These are phyloP conservation scores for Takifugu ocellatus DNA, from an alignment of 2,797 vertebrate genomes.

Conservation along the genomic window DNA sequence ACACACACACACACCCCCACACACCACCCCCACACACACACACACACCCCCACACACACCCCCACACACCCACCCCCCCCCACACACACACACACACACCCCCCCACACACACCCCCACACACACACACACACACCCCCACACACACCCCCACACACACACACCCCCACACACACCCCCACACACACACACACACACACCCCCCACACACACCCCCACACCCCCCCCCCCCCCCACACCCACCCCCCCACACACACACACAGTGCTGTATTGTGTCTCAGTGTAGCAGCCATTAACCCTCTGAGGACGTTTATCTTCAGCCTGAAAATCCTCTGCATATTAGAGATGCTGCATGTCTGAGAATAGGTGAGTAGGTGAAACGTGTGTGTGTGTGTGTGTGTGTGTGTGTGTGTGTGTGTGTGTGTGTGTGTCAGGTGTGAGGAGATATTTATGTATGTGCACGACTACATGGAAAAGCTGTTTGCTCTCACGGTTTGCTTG, in stretches of 20 bases:
- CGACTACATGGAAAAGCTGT: conserved; percentile 8
- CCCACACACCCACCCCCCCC: too few relatives aligned
- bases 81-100: too few relatives aligned
- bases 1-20: background rate
- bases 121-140: too few relatives aligned
- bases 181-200: background rate
- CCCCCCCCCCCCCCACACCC: too few relatives aligned
- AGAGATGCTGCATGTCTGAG: background rate
- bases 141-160: too few relatives aligned
- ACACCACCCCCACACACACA: too few relatives aligned
- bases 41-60: too few relatives aligned
- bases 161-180: too few relatives aligned
- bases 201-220: too few relatives aligned
- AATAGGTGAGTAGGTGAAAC: background rate
- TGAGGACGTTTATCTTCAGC: conserved; percentile 5
- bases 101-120: background rate
- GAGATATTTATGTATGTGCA: conserved; percentile 8
- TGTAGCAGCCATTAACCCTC: background rate
- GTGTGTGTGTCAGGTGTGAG: background rate
- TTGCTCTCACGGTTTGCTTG: conserved; percentile 1
- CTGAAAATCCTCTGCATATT: conserved; percentile 13
- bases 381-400: background rate
- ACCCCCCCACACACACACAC: too few relatives aligned
- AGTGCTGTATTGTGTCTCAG: background rate
- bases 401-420: background rate